Evolutionary conservation across 1,140 invertebrate species (phyloP).

Genomic region (Zaprionus africanus): DNA sequence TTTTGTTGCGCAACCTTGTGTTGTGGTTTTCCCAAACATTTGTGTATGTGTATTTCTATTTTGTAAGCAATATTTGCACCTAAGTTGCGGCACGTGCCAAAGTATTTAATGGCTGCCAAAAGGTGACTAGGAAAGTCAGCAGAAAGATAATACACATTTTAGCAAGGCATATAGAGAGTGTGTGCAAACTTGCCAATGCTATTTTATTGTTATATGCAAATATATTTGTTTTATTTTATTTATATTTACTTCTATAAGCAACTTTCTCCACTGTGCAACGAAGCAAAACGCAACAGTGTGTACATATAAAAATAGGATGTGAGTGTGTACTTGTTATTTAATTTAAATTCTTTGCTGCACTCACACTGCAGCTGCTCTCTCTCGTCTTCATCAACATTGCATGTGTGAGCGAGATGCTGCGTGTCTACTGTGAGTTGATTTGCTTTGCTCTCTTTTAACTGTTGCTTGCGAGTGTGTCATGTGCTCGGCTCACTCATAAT

Average conservation of each 20-base stretch:
- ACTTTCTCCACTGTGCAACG: background rate
- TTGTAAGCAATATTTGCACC: background rate
- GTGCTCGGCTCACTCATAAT: background rate
- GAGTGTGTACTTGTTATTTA: background rate
- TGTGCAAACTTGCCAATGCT: background rate
- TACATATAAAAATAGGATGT: background rate
- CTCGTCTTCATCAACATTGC: background rate
- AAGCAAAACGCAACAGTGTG: background rate
- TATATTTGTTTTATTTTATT: too few species aligned
- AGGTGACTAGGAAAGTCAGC: background rate
- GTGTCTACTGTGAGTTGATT: background rate
- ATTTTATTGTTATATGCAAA: background rate
- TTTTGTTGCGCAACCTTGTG: conserved; percentile 4
- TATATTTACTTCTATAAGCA: background rate
- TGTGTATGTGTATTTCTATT: background rate
- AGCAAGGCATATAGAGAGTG: background rate
- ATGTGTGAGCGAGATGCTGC: background rate
- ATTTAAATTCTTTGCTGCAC: conserved; percentile 1
- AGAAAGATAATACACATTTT: background rate
- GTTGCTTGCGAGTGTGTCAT: background rate
- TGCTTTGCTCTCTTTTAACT: background rate
- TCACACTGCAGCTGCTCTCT: background rate
- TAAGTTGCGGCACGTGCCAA: background rate
- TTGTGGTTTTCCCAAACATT: background rate
- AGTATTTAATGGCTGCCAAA: background rate